phyloP scores from a whole-genome alignment of 2,113 vertebrate species.

The Orycteropus afer region DNA sequence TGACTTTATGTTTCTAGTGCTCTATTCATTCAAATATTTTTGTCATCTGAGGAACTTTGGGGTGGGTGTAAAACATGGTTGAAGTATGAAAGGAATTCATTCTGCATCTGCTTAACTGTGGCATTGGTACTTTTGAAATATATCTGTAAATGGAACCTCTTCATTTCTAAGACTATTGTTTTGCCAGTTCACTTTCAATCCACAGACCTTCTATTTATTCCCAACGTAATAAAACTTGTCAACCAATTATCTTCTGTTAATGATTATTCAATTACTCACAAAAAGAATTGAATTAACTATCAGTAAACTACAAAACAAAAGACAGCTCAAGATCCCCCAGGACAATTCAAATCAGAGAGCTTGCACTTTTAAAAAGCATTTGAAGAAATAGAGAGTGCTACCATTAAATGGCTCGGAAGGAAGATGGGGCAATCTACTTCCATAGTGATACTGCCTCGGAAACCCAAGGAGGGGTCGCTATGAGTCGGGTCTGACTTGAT shows the following conservation, averaged over 20 bases:
- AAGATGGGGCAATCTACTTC: too few relatives aligned
- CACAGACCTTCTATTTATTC: constrained; percentile 11
- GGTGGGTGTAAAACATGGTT: not conserved
- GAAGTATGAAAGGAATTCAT: not conserved
- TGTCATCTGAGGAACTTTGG: not conserved
- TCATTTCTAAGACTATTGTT: not conserved
- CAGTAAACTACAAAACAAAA: not conserved
- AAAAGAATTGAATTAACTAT: not conserved
- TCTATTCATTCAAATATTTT: constrained; percentile 1
- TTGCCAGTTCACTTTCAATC: not conserved
- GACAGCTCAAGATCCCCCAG: not conserved
- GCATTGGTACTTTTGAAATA: not conserved
- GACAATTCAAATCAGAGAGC: constrained; percentile 6
- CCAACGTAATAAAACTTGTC: not conserved
- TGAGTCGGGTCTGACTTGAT: too few relatives aligned
- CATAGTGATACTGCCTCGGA: too few relatives aligned
- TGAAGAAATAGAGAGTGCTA: not conserved
- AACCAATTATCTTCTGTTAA: constrained; percentile 32
- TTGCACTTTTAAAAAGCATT: not conserved
- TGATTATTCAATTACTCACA: constrained; percentile 34
- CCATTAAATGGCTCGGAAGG: not conserved
- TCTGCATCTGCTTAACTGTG: not conserved
- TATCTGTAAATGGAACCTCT: not conserved
- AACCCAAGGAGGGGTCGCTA: too few relatives aligned
- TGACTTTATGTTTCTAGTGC: not conserved